Base-by-base conservation (phyloP, 64 coral and sea anemone species). In the Montipora sp. region DNA sequence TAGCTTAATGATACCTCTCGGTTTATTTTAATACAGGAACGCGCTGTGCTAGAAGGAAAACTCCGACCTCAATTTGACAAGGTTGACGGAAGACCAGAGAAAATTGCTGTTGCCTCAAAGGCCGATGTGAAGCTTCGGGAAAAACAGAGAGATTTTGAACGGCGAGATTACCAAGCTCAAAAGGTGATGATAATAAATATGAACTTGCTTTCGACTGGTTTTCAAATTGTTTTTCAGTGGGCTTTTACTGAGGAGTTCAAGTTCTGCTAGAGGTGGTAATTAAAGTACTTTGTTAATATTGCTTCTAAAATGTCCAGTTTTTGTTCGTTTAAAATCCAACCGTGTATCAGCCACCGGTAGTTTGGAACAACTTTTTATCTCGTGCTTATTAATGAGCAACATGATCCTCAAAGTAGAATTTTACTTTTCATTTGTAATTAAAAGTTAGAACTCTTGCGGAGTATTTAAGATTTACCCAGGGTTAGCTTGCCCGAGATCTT, bases 81-180 rank as follows among this genome's bases (percentile, higher is more conserved):
- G 49, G 7, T 16, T 48, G 65, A 72, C 65, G 82, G 6, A 22
- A 48, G 15, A 21, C 82, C 47, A 50, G 44, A 85, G 8, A 85
- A 71, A 85, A 63, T 71, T 71, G 16, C 84, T 0, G 19, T 93
- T 7, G 12, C 75, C 46, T 47, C 61, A 45, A 49, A 10, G 69
- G 46, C 83, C 3, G 91, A 93, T 70, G 83, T 87, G 24, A 93
- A 93, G 23, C 91, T 93, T 18, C 91, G 63, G 15, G 91, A 93
- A 45, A 93, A 93, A 86, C 75, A 81, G 55, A 79, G 68, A 36
- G 73, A 87, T 65, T 93, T 93, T 60, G 91, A 93, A 80, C 75
- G n/a, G 12, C 74, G 60, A 18, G 91, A 93, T 81, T 93, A 88
- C 60, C 84, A 73, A 80, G 91, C 91, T 53, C 91, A 93, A 48